These are phyloP conservation scores for Tricholauxania praeusta DNA, from an alignment of 2,888 invertebrate genomes.

Conservation along the genomic window DNA sequence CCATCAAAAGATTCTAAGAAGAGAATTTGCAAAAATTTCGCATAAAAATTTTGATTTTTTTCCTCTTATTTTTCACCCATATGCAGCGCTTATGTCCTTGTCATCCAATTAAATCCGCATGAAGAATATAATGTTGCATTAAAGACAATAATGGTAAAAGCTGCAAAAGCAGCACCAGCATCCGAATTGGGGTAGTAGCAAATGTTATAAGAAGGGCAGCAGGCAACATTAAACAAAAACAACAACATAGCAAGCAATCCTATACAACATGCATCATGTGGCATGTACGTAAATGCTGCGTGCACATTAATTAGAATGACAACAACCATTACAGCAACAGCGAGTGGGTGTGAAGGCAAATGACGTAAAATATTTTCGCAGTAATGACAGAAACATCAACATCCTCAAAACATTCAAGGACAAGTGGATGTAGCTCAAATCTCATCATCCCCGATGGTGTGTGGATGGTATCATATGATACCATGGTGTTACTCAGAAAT, in stretches of 20 bases:
- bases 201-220: not conserved
- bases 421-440: not conserved
- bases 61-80: not conserved
- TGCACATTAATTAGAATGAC: too few relatives aligned
- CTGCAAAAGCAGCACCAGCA: not conserved
- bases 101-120: conserved; percentile 46
- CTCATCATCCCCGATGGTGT: not conserved
- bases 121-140: conserved; percentile 26
- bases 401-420: conserved; percentile 10
- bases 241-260: not conserved
- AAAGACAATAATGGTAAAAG: conserved; percentile 8
- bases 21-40: not conserved
- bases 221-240: not conserved
- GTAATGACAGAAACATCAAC: not conserved
- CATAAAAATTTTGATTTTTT: conserved; percentile 12
- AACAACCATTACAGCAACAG: too few relatives aligned
- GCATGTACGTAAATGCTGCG: too few relatives aligned
- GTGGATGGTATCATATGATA: too few relatives aligned
- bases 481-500: too few relatives aligned
- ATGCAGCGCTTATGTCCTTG: conserved; percentile 31
- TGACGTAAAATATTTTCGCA: too few relatives aligned
- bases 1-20: not conserved
- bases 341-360: too few relatives aligned
- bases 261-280: not conserved
- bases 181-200: not conserved